These are phyloP conservation scores for Eumeta japonica DNA, from an alignment of 1,140 invertebrate genomes.

Conservation along the genomic window DNA sequence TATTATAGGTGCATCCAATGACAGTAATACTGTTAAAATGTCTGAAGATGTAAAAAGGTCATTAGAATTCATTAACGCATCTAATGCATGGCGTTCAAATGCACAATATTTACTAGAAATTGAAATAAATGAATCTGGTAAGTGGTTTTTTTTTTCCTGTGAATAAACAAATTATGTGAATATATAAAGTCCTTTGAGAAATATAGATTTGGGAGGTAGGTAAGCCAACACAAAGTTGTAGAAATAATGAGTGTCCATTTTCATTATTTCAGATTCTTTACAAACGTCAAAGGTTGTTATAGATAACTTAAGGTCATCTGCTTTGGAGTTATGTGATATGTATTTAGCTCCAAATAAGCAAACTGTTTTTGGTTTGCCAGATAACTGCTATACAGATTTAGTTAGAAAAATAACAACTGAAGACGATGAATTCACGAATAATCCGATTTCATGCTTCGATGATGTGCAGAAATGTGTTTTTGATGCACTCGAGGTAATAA, in stretches of 20 bases:
- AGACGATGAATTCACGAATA: slow-evolving; percentile 38
- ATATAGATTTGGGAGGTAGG: too few species aligned
- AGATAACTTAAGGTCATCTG: slow-evolving; percentile 39
- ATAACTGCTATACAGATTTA: slow-evolving; percentile 30
- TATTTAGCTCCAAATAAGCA: slow-evolving; percentile 29
- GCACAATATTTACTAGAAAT: slow-evolving; percentile 48
- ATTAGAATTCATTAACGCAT: slow-evolving; percentile 39
- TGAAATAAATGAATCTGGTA: slow-evolving; percentile 44
- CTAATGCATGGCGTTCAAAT: slow-evolving; percentile 42
- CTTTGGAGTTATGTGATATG: slow-evolving; percentile 38
- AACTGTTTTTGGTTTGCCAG: slow-evolving; percentile 25
- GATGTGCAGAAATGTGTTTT: slow-evolving; percentile 73
- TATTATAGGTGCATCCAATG: slow-evolving; percentile 25
- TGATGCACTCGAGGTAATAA: slow-evolving; percentile 63
- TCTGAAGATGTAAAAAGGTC: slow-evolving; percentile 41
- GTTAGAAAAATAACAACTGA: slow-evolving; percentile 45
- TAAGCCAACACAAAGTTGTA: too few species aligned
- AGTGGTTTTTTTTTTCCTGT: slow-evolving; percentile 2
- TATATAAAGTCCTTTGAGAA: too few species aligned
- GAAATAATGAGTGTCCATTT: too few species aligned
- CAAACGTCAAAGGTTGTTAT: slow-evolving; percentile 38
- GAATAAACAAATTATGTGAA: background rate
- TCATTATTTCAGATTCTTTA: slow-evolving; percentile 28
- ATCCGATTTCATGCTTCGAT: slow-evolving; percentile 79
- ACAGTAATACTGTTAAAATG: slow-evolving; percentile 26